Base-by-base conservation (phyloP, 2,888 invertebrate genomes). In the Leucophenga maculata region DNA sequence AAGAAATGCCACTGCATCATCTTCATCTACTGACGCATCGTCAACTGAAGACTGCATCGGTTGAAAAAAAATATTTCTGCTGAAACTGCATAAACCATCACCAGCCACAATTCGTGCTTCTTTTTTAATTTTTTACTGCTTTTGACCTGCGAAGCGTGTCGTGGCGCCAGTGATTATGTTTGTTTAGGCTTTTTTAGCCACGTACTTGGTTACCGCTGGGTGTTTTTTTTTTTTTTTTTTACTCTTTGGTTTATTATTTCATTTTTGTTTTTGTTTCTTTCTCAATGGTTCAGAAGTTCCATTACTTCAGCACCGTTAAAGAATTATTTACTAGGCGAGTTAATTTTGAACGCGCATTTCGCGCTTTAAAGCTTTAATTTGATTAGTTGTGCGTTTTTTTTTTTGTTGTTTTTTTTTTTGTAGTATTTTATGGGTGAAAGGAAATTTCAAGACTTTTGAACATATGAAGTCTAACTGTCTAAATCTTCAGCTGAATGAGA, bases 121-220 rank as follows among this genome's bases (percentile, higher is more conserved):
- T 22, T 44, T 22, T 18, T 50, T 54, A 39, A 13, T 65, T n/a
- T 46, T 32, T 48, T 39, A 26, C 79, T 75, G 84, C 84, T 79
- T 83, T 82, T 84, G 81, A 84, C 83, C 81, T 76, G 74, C 83
- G 81, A 78, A 79, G 82, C 84, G 80, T 79, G 77, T 78, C 79
- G 78, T 80, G 79, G 80, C 82, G 84, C 83, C 83, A 84, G 75
- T 82, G 83, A 84, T 83, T 83, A 78, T 79, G 80, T 79, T 79
- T 81, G 80, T 75, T 84, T 83, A 79, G 83, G 69, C 69, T 75
- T 65, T 71, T 75, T 69, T 72, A 71, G 55, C 67, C 69, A 22
- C 69, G 59, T 32, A 62, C 39, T 39, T 39, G 39, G 18, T 67
- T 46, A 22, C 13, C 60, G 52, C 55, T 44, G 62, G 13, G 44